Percentiles rank a stretch among this genome's conserved stretches.
phyloP scores from a whole-genome alignment of 2,797 vertebrate species.

The Onychomys leucogaster region DNA sequence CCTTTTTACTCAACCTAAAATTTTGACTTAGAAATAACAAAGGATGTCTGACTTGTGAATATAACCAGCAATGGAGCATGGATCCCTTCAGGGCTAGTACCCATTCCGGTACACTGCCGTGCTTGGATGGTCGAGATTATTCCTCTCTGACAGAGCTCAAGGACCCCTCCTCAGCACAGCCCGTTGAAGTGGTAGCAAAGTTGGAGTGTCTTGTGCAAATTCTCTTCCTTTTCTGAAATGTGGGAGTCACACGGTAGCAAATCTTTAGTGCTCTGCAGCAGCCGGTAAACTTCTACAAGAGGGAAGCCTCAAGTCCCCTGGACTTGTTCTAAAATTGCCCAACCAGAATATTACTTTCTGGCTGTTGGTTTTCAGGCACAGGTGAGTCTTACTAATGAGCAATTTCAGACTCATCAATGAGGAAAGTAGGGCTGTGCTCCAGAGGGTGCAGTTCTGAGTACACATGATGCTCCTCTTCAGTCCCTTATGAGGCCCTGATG shows the following conservation, averaged over 20 bases:
- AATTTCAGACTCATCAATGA: slow-evolving; percentile 44
- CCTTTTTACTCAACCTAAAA: slow-evolving; percentile 57
- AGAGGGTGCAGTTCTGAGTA: not conserved
- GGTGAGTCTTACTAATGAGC: slow-evolving; percentile 28
- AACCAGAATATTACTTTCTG: not conserved
- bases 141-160: not conserved
- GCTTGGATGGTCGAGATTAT: no score
- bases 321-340: not conserved
- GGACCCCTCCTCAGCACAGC: not conserved
- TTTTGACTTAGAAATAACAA: slow-evolving; percentile 60
- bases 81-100: no score
- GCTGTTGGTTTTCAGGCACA: slow-evolving; percentile 64
- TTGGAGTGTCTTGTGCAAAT: not conserved
- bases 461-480: not conserved
- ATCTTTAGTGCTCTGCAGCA: not conserved
- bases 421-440: not conserved
- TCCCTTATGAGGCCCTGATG: not conserved
- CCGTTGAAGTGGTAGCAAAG: not conserved
- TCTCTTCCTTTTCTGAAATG: not conserved
- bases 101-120: not conserved
- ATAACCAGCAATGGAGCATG: not conserved
- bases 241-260: not conserved
- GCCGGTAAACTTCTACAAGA: not conserved
- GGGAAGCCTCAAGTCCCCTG: not conserved
- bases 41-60: not conserved